A percentile compares a stretch with the other conserved stretches of the same genome.
Evolutionary conservation across 2,113 vertebrate species (phyloP).

Genomic region (Stegastes partitus): DNA sequence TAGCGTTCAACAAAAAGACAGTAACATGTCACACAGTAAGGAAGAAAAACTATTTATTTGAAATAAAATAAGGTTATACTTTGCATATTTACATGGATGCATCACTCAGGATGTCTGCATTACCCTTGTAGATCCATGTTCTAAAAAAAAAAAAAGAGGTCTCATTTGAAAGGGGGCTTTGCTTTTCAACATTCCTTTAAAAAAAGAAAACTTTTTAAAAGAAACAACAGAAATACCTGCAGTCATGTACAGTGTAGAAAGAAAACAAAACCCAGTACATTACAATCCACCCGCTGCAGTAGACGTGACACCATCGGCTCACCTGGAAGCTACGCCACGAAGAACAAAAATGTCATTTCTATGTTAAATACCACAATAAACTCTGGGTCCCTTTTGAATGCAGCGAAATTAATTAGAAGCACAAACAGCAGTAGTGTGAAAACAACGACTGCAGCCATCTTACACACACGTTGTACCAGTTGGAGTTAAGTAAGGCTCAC

Average conservation of each 20-base stretch:
- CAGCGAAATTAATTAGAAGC: background rate
- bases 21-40: background rate
- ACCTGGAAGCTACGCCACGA: background rate
- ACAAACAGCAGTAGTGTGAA: constrained; percentile 1
- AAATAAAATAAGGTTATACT: constrained; percentile 21
- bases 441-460: background rate
- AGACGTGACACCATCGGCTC: too few species aligned
- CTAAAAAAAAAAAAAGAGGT: constrained; percentile 12
- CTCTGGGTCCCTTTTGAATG: constrained; percentile 48
- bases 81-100: constrained; percentile 27
- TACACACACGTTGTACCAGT: too few species aligned
- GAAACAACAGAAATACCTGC: background rate
- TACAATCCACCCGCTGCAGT: too few species aligned
- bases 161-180: background rate
- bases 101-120: background rate
- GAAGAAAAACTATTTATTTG: constrained; percentile 51
- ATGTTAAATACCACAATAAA: background rate
- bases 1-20: background rate
- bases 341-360: background rate
- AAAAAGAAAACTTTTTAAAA: constrained; percentile 1
- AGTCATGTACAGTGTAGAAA: background rate
- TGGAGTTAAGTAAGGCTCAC: too few species aligned
- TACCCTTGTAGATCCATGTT: constrained; percentile 24
- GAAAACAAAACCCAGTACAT: background rate
- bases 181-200: background rate